These are phyloP conservation scores for Anarrhichthys ocellatus DNA, from an alignment of 2,113 vertebrate genomes.

Conservation along the genomic window DNA sequence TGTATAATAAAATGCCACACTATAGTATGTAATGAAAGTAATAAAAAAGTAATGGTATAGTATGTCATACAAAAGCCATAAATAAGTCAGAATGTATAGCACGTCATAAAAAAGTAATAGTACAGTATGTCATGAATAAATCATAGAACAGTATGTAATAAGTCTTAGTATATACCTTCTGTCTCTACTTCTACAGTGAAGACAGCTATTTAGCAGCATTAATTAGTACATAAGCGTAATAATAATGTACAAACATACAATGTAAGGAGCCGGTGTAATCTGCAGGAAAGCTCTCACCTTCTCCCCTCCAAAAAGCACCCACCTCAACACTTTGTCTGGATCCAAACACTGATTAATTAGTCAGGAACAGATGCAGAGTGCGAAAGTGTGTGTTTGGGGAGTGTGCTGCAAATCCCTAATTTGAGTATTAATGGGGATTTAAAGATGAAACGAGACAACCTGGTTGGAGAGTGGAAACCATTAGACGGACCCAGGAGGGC, in stretches of 20 bases:
- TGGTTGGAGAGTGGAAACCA: slow-evolving; percentile 60
- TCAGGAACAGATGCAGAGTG: slow-evolving; percentile 48
- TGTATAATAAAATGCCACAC: no score
- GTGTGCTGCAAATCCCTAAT: slow-evolving; percentile 73
- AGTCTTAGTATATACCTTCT: background rate
- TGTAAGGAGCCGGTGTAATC: slow-evolving; percentile 70
- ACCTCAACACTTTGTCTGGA: slow-evolving; percentile 61
- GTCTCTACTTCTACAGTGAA: slow-evolving; percentile 9
- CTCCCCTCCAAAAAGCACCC: slow-evolving; percentile 36
- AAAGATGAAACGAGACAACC: slow-evolving; percentile 78
- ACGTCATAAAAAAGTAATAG: background rate
- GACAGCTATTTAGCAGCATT: slow-evolving; percentile 69
- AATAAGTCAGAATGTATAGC: background rate
- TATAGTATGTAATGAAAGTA: no score
- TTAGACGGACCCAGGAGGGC: slow-evolving; percentile 66
- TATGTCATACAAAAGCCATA: background rate
- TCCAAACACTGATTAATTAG: slow-evolving; percentile 80
- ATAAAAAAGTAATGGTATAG: background rate
- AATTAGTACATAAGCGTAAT: slow-evolving; percentile 61
- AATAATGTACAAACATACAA: slow-evolving; percentile 65
- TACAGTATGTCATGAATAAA: background rate
- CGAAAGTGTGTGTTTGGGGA: slow-evolving; percentile 57
- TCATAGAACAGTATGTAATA: background rate
- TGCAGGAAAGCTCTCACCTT: slow-evolving; percentile 70
- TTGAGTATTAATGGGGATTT: slow-evolving; percentile 79